These are phyloP conservation scores for Tethea ocularis DNA, from an alignment of 2,888 invertebrate species.

Conservation along the genomic window DNA sequence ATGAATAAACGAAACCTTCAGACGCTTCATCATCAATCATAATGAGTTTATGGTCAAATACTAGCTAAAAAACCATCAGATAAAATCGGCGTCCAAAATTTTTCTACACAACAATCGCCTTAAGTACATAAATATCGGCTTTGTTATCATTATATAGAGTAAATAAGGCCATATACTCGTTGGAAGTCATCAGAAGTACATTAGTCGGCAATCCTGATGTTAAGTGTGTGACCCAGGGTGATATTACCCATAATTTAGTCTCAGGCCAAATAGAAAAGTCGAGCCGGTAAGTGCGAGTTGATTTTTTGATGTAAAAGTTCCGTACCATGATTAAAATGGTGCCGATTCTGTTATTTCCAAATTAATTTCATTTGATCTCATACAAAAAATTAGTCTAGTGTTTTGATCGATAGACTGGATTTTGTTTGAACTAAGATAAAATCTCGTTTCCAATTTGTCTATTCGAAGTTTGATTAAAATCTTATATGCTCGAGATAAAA, in stretches of 20 bases:
- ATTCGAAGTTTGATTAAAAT: too few relatives aligned
- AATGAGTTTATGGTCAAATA: too few relatives aligned
- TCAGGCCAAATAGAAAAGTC: background rate
- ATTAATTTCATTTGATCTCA: too few relatives aligned
- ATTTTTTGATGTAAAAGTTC: background rate
- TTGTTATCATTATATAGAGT: background rate
- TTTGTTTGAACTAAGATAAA: too few relatives aligned
- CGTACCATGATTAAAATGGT: too few relatives aligned
- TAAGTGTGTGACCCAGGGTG: background rate
- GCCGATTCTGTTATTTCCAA: too few relatives aligned
- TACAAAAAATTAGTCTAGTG: background rate
- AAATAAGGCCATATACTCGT: background rate
- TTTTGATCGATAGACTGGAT: background rate
- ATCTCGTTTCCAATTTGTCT: too few relatives aligned
- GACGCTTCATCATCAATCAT: too few relatives aligned
- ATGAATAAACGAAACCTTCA: too few relatives aligned
- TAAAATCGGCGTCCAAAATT: background rate
- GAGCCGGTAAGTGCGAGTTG: background rate
- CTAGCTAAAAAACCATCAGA: background rate
- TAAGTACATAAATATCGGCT: background rate
- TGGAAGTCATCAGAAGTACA: conserved; percentile 10
- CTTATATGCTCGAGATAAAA: too few relatives aligned
- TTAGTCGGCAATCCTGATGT: conserved; percentile 4
- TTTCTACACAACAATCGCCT: background rate
- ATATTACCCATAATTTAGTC: conserved; percentile 9